Evolutionary conservation across 1,140 invertebrate genomes (phyloP), one percentile per base, ranked within the genome.

Genomic region (Lanistes nyassanus): DNA sequence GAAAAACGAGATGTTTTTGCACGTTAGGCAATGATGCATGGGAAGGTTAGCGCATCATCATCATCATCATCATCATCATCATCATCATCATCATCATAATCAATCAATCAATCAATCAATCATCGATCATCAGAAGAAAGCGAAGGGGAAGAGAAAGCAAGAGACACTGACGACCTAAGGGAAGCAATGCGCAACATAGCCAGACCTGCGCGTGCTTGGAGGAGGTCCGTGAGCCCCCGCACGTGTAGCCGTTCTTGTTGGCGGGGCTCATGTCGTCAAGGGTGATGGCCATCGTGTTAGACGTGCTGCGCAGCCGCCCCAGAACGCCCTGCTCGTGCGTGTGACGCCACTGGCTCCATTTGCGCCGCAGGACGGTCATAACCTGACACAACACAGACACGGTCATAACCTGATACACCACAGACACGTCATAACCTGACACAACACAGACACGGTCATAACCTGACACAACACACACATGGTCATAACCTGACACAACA

Each of bases 301-400:
- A 75, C 31, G 67, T 72, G 62, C 37, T 68, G 0, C 73, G 47
- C 13, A 53, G 68, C 34, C 77, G 34, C 2, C 74, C 62, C 4
- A 66, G 21, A 26, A 71, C 31, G 13, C 69, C 11, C 3, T 53
- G 65, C 21, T 79, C 70, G 42, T 76, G 74, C 23, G 66, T 76
- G 60, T 70, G 55, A 11, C 72, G 72, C 56, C 64, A 65, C 66
- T 79, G 74, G 42, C 55, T 68, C 77, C 77, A 79, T 29, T 73
- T 76, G 23, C 77, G 71, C 7, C 70, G 70, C 29, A 81, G 42
- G 36, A 79, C 79, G 3, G 79, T 67, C 58, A 81, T 71, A 21
- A 81, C 79, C 79, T 81, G 70, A 16, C 58, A 26, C 11, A 71
- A 31, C 42, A 37, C 0, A 73, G n/a, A 26, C 1, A 47, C 42